A percentile compares a stretch with the other conserved stretches of the same genome.
These are phyloP conservation scores for Mastomys coucha DNA, from an alignment of 2,113 vertebrate genomes.

Conservation along the genomic window DNA sequence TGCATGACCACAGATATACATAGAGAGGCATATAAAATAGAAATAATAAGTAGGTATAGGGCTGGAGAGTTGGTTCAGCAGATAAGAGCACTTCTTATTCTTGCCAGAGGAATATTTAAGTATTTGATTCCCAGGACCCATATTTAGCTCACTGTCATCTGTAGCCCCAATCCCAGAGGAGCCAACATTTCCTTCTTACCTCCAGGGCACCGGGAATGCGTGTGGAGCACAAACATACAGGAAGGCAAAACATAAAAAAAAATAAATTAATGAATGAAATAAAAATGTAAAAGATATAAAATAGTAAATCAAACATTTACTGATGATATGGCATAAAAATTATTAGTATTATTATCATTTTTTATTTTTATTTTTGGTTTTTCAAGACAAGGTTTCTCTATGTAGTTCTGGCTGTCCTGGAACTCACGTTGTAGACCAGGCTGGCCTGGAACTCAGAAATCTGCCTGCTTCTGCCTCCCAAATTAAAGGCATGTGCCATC, in stretches of 20 bases:
- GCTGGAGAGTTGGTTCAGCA: not conserved
- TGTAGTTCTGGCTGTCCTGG: too few species aligned
- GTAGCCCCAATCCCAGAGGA: not conserved
- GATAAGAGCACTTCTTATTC: not conserved
- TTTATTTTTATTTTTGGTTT: too few species aligned
- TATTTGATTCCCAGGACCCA: not conserved
- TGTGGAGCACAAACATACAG: not conserved
- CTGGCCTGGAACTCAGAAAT: too few species aligned
- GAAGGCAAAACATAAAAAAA: not conserved
- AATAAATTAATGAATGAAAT: not conserved
- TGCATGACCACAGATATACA: not conserved
- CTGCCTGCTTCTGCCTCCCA: too few species aligned
- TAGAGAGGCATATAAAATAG: not conserved
- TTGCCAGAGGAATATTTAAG: not conserved
- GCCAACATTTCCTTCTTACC: not conserved
- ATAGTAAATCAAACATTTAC: not conserved
- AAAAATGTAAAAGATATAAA: not conserved
- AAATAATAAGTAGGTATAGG: not conserved
- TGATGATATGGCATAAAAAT: not conserved
- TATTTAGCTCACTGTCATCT: not conserved
- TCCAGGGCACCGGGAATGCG: not conserved
- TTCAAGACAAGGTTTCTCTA: too few species aligned
- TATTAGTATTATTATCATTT: too few species aligned
- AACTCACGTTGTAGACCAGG: too few species aligned
- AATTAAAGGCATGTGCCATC: too few species aligned